Evolutionary conservation across 92 coral and sea anemone species (phyloP), one percentile per base, ranked within the genome.

Genomic region (Parazoanthus darwini): DNA sequence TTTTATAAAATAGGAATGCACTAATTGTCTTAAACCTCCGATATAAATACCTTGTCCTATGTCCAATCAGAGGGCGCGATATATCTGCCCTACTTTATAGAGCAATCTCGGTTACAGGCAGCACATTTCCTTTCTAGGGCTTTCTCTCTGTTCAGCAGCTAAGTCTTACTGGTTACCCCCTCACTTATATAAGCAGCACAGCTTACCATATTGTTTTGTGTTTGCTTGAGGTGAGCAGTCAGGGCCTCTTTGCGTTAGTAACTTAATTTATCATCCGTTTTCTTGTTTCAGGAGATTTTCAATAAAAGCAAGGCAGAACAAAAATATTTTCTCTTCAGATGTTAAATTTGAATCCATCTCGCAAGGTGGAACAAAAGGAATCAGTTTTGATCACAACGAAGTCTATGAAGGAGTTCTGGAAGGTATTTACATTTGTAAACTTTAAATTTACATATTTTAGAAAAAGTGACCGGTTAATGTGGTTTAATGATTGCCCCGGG

Each of bases 291-390:
- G 98, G 87, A 79, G 74, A 58, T 94, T 93, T 72, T 86, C 92
- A 3, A 85, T 93, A 59, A 85, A 89, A 39, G 80, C 96, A 43
- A 85, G 88, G 80, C 96, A 88, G 36, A 89, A 93, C 86, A 88
- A 50, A 50, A 66, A 81, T 25, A 79, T 97, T 74, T 92, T 97
- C 82, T 89, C 89, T 10, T 79, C 89, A 54, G 90, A 84, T n/a
- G 81, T 79, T 8, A 83, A 86, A 89, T 88, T 95, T 35, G 79
- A 88, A 10, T 54, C 85, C 26, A 42, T 83, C 66, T 88, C 93
- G 20, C 82, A 74, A 22, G 15, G 86, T 56, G 91, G 85, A 65
- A 82, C 89, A 59, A 36, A 86, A 18, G 48, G 8, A 6, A 58
- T 54, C 23, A 26, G 35, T 15, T 92, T 89, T 78, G 92, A 94